Conservation (phyloP, 2,113 vertebrate species). For the Aphelocoma coerulescens region DNA sequence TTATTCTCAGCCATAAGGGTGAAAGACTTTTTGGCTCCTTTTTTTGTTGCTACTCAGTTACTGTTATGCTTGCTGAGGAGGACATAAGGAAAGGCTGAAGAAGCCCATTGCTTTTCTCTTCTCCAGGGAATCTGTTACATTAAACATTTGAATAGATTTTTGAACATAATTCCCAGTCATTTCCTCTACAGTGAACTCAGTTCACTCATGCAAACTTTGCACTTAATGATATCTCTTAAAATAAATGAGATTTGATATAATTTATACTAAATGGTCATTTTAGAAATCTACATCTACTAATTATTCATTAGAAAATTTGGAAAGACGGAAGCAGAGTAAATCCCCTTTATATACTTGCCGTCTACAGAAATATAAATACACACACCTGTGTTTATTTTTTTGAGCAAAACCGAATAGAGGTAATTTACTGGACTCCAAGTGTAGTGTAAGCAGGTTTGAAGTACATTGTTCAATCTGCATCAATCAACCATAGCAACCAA, state of each 20-base stretch:
- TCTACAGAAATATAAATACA: neutral
- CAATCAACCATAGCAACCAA: neutral
- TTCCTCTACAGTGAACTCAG: conserved; percentile 54
- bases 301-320: conserved; percentile 40
- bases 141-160: conserved; percentile 62
- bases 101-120: conserved; percentile 32
- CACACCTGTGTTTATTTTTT: neutral
- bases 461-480: neutral
- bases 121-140: conserved; percentile 48
- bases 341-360: neutral
- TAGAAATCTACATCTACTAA: conserved; percentile 34
- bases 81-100: conserved; percentile 27
- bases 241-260: conserved; percentile 59
- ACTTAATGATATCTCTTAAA: conserved; percentile 60
- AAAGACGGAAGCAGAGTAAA: conserved; percentile 9
- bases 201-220: conserved; percentile 49
- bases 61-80: conserved; percentile 26
- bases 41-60: neutral
- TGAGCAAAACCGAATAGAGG: neutral
- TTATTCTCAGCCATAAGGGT: neutral
- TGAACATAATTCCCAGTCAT: conserved; percentile 46
- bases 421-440: neutral
- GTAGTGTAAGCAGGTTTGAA: neutral
- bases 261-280: conserved; percentile 40
- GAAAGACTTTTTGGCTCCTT: conserved; percentile 1